phyloP scores from a whole-genome alignment of 2,797 vertebrate species.

The Tokudaia muenninki region DNA sequence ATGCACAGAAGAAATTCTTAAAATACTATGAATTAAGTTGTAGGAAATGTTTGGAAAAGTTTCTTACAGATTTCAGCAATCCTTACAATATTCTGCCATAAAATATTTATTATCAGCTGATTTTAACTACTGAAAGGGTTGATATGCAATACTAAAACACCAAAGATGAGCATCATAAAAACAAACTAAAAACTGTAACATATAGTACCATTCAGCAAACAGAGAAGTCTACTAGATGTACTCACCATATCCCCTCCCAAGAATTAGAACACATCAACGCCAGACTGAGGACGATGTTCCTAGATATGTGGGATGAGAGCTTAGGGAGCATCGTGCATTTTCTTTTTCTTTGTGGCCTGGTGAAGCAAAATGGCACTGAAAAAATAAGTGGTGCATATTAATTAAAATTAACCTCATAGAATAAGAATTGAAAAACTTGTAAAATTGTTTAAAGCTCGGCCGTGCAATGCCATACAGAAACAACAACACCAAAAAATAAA shows the following conservation, averaged over 20 bases:
- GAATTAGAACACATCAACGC: background rate
- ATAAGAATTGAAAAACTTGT: background rate
- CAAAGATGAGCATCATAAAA: background rate
- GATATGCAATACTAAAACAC: background rate
- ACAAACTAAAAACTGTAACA: background rate
- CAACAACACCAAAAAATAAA: background rate
- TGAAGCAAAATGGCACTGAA: background rate
- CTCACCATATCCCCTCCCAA: background rate
- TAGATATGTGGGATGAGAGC: background rate
- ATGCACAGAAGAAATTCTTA: background rate
- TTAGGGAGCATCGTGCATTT: background rate
- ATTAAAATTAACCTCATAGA: background rate
- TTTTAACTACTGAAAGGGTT: background rate
- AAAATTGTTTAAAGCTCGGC: background rate
- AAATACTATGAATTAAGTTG: background rate
- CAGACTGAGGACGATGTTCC: background rate
- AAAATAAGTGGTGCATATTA: background rate
- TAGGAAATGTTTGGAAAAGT: background rate
- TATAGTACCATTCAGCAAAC: background rate
- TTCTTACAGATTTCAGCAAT: background rate
- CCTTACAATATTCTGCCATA: background rate
- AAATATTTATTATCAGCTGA: slow-evolving; percentile 38
- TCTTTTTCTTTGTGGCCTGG: background rate
- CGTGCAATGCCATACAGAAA: background rate
- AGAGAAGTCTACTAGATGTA: background rate